A percentile compares a stretch with the other conserved stretches of the same genome.
phyloP scores from a whole-genome alignment of 2,888 invertebrate genomes.

The Xestia ashworthii region DNA sequence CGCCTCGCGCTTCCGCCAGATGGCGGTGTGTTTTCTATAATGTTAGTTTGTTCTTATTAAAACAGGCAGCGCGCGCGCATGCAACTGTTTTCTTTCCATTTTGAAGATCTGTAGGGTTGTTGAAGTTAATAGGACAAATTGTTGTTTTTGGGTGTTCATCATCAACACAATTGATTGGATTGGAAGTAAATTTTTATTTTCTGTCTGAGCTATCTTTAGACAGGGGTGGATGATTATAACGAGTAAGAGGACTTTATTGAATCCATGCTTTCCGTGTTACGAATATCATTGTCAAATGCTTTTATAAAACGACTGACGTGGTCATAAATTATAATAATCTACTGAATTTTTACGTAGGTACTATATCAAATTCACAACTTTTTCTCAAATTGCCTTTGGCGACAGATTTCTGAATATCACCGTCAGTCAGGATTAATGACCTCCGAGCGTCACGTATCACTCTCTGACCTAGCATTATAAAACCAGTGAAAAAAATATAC shows the following conservation, averaged over 20 bases:
- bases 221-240: background rate
- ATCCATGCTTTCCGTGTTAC: background rate
- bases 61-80: constrained; percentile 72
- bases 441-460: no score
- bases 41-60: constrained; percentile 79
- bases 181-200: background rate
- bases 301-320: no score
- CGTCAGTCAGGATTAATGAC: no score
- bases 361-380: no score
- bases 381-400: no score
- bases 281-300: no score
- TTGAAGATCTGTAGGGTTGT: constrained; percentile 72
- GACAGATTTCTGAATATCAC: no score
- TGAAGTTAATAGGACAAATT: constrained; percentile 25
- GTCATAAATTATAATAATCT: no score
- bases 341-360: no score
- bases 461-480: background rate
- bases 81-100: constrained; percentile 84
- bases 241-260: background rate
- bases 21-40: constrained; percentile 73
- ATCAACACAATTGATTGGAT: constrained; percentile 8
- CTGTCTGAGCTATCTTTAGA: background rate
- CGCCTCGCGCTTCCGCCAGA: constrained; percentile 78
- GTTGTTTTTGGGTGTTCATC: constrained; percentile 12
- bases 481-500: background rate